A percentile compares a stretch with the other conserved stretches of the same genome.
These are phyloP conservation scores for Tetraodon nigroviridis DNA, from an alignment of 2,113 vertebrate genomes.

Conservation along the genomic window DNA sequence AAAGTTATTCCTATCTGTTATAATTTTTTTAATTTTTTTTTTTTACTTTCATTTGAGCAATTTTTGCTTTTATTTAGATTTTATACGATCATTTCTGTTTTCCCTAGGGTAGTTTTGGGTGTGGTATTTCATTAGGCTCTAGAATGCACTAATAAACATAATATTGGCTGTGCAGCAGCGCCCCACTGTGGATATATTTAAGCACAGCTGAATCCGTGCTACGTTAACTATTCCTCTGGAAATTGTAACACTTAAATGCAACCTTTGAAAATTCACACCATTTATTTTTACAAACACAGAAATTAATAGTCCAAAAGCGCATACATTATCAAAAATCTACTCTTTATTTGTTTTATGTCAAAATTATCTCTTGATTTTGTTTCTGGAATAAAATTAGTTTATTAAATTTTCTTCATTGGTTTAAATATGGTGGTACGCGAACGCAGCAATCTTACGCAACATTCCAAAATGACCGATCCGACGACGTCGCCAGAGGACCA, in stretches of 20 bases:
- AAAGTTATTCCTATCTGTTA: neutral
- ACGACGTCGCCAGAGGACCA: conserved; percentile 70
- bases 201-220: neutral
- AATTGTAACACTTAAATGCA: neutral
- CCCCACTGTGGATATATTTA: conserved; percentile 22
- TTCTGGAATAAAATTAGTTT: too few species aligned
- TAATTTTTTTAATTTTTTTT: neutral
- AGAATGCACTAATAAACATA: neutral
- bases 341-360: too few species aligned
- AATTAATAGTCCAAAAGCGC: too few species aligned
- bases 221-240: neutral
- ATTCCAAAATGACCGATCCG: conserved; percentile 73
- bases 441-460: conserved; percentile 34
- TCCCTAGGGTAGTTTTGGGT: neutral
- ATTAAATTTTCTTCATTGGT: too few species aligned
- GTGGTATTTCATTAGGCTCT: too few species aligned
- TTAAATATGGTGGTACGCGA: conserved; percentile 11
- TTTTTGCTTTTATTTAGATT: neutral
- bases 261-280: neutral
- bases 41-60: neutral
- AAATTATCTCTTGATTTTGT: too few species aligned
- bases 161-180: conserved; percentile 33
- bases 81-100: too few species aligned
- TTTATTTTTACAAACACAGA: too few species aligned
- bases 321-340: too few species aligned